phyloP scores from a whole-genome alignment of 2,797 vertebrate genomes.

The Gymnoscopelus braueri region DNA sequence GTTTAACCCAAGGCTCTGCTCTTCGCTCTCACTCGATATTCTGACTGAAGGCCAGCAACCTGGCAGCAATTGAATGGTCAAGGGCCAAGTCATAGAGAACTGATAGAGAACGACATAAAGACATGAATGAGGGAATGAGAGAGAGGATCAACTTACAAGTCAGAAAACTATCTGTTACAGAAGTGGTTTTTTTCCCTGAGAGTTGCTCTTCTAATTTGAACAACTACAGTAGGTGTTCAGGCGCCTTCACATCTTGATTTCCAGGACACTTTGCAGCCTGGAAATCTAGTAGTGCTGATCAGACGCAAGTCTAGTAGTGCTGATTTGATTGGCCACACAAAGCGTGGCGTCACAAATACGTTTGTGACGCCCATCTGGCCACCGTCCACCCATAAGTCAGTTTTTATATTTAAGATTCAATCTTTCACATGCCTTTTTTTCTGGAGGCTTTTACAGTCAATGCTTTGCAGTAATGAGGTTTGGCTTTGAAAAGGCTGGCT shows the following conservation, averaged over 20 bases:
- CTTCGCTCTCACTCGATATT: conserved; percentile 64
- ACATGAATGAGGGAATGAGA: conserved; percentile 15
- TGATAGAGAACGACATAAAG: conserved; percentile 32
- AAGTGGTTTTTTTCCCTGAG: not conserved
- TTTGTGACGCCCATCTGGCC: too few relatives aligned
- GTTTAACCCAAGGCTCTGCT: conserved; percentile 60
- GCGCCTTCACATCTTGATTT: too few relatives aligned
- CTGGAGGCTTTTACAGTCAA: conserved; percentile 12
- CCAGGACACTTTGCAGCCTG: too few relatives aligned
- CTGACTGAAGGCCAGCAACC: conserved; percentile 50
- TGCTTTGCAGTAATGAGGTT: conserved; percentile 21
- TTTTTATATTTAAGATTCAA: too few relatives aligned
- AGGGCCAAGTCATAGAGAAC: conserved; percentile 30
- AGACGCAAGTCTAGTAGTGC: too few relatives aligned
- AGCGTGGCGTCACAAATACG: too few relatives aligned
- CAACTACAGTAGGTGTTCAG: too few relatives aligned
- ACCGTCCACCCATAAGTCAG: too few relatives aligned
- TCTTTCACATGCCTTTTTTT: not conserved
- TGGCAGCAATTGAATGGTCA: conserved; percentile 39
- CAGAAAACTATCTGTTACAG: not conserved
- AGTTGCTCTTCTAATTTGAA: too few relatives aligned
- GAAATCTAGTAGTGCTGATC: too few relatives aligned
- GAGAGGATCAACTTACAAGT: not conserved
- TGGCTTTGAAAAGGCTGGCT: conserved; percentile 17
- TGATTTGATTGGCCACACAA: too few relatives aligned